Evolutionary conservation across 2,113 vertebrate genomes (phyloP), one percentile per base, ranked within the genome.

Genomic region (Plecturocebus donacophilus): DNA sequence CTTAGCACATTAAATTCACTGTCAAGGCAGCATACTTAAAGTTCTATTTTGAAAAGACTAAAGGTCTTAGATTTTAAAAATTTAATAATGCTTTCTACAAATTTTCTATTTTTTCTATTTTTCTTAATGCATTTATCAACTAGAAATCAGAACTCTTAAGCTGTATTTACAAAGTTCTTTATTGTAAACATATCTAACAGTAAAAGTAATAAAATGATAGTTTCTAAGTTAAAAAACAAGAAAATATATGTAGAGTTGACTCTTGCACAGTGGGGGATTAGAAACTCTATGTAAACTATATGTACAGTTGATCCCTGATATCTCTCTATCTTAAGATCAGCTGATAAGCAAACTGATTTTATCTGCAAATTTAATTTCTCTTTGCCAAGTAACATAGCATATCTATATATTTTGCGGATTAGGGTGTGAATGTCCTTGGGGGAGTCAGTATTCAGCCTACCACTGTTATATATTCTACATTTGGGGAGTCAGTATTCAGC

Each of bases 151-250:
- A 82, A 90, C 66, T 85, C 66, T 81, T 88, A 54, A 68, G 52
- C 10, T 81, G 20, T 90, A 5, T 85, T 79, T 64, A 89, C 93
- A 64, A 73, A 87, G 61, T 75, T 85, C 45, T 81, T 92, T 95
- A 89, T 90, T 76, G 70, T 90, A 94, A 96, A 95, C 87, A 92
- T 93, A 52, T 58, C 47, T 90, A 66, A 87, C 87, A 42, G 45
- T 92, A n/a, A 85, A 96, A 96, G 82, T 68, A 61, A 45, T 89
- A 52, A 93, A 91, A 61, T 21, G 2, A 10, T 56, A 91, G 35
- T n/a, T 96, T 96, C 81, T 76, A 87, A 87, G 27, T n/a, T n/a
- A n/a, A n/a, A n/a, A n/a, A n/a, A n/a, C n/a, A n/a, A n/a, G n/a
- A n/a, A n/a, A n/a, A n/a, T n/a, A n/a, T n/a, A n/a, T n/a, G n/a